Evolutionary conservation across 2,888 invertebrate species (phyloP), one percentile per base, ranked within the genome.

Genomic region (Adelphocoris suturalis): DNA sequence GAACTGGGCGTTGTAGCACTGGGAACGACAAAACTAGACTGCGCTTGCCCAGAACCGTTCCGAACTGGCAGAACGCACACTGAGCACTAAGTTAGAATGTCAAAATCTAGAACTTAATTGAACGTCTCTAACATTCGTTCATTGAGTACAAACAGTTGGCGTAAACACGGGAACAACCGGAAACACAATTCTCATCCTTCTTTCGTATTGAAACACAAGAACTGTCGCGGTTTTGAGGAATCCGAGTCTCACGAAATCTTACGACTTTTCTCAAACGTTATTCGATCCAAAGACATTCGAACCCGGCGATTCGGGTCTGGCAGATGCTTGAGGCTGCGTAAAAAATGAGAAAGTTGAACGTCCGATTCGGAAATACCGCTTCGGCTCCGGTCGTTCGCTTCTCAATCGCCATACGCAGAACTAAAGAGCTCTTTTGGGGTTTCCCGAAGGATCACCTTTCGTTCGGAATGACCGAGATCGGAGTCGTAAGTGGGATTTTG

Each of bases 261-360:
- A 16, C 68, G 19, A 23, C 68, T 23, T 23, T 19, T 68, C 23
- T 23, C 27, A 13, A 68, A 11, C 68, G 68, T 68, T 19, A 68
- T 68, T 68, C 27, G 68, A 68, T 68, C 68, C 27, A 0, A 68
- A 68, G 68, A 68, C 68, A 68, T 13, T 23, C 27, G 68, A 68
- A 68, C 23, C 68, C 12, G 68, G 68, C 0, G 52, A 52, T 2
- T 23, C 68, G 37, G 37, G 37, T 37, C 37, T 37, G 37, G 23
- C 27, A 19, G 68, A n/a, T 68, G 68, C 23, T 19, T 68, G 19
- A 68, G 68, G 11, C 68, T 19, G 68, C 23, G 68, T 23, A 68
- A 68, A 68, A 68, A 68, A 68, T 68, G 68, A 68, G 68, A 68
- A 68, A 68, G 68, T 68, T 68, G 68, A 68, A 23, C 68, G 68